Conservation (phyloP, 2,888 invertebrate genomes). For the Ophion costatus region DNA sequence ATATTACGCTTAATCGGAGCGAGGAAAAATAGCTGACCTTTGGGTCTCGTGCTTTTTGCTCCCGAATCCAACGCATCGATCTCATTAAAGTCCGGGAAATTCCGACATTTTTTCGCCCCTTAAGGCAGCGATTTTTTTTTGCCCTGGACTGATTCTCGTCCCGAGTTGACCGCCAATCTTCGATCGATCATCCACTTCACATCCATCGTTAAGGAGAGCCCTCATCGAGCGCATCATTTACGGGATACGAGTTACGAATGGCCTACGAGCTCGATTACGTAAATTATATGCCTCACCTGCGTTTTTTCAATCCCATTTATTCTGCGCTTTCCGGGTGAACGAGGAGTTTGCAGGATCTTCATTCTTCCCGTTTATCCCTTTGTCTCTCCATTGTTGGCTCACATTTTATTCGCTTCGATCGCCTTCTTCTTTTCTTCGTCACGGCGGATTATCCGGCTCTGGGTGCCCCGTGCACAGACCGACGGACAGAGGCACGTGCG, state of each 20-base stretch:
- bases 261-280: neutral
- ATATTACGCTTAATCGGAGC: neutral
- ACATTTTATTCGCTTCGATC: conserved; percentile 42
- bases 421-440: conserved; percentile 42
- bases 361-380: conserved; percentile 28
- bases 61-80: too few species aligned
- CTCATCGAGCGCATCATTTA: neutral
- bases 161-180: neutral
- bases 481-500: neutral
- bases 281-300: neutral
- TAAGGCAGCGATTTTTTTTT: neutral
- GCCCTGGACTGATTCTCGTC: neutral
- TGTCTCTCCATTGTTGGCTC: conserved; percentile 47
- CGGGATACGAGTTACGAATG: neutral
- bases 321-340: neutral
- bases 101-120: neutral
- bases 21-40: neutral
- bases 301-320: neutral
- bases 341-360: neutral
- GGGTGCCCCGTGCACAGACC: neutral
- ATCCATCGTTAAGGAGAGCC: neutral
- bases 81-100: neutral
- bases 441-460: conserved; percentile 48
- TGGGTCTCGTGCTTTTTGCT: too few species aligned
- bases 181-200: neutral